Base-by-base conservation (phyloP, 2,888 invertebrate genomes). In the Brenthis daphne region DNA sequence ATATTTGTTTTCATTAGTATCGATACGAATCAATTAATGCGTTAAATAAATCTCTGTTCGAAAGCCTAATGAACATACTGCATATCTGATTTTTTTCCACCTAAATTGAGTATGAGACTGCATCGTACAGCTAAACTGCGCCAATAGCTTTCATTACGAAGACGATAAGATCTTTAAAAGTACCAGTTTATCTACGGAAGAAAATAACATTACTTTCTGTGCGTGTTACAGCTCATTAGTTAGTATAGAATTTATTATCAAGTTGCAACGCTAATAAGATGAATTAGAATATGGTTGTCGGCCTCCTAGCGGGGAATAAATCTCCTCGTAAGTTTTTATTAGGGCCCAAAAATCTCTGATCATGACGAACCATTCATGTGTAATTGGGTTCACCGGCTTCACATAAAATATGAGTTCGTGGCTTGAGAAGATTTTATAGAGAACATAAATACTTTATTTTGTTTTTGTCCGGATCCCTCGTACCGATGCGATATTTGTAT, bases 381-480 rank as follows among this genome's bases (percentile, higher is more conserved):
- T 92, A 92, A 92, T 92, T 92, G 91, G 92, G 87, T 85, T 89
- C 88, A 88, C 77, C 86, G 86, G 84, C 85, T 85, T 74, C 84
- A 82, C 84, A 88, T 90, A 90, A 92, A 89, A 91, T 92, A 90
- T 88, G 86, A 87, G 89, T 84, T 87, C 85, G 85, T 82, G 81
- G 78, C 79, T 81, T 82, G 80, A 80, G 83, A 85, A 80, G 82
- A 84, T 89, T 92, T 92, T 92, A 92, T 91, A 84, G 89, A 84
- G 82, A 86, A 84, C 86, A 91, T 90, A 91, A 91, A 92, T 86
- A 85, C 84, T 90, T 91, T 90, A 90, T 89, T 88, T 86, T 87
- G 80, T 85, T 89, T 86, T 87, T 86, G 85, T 88, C 77, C 80
- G 80, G 74, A 77, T 77, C 76, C 76, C 82, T 81, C 78, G 82